phyloP scores from a whole-genome alignment of 2,113 vertebrate species.

The Cryptomyrus ogoouensis region DNA sequence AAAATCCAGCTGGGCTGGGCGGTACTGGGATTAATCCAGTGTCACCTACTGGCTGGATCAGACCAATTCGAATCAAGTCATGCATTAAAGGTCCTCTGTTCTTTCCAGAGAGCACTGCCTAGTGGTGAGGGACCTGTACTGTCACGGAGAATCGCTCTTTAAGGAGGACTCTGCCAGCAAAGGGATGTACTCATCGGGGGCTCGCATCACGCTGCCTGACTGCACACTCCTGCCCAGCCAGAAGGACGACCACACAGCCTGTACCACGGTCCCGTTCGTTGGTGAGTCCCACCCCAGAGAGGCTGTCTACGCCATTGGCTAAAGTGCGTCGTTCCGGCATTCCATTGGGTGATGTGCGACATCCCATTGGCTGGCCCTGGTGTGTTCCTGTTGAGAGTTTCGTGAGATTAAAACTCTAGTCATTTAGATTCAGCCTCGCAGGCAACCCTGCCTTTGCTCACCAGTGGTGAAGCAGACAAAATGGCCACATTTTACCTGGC shows the following conservation, averaged over 20 bases:
- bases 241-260: conserved; percentile 59
- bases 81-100: background rate
- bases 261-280: conserved; percentile 75
- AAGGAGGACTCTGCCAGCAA: conserved; percentile 66
- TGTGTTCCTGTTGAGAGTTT: background rate
- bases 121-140: conserved; percentile 91
- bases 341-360: background rate
- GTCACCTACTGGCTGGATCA: background rate
- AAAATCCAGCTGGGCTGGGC: background rate
- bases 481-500: background rate
- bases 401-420: background rate
- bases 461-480: background rate
- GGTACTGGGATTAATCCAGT: background rate
- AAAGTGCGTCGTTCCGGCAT: background rate
- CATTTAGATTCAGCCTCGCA: background rate
- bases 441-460: background rate
- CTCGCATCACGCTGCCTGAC: conserved; percentile 64
- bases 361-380: background rate
- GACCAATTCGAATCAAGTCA: background rate
- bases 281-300: conserved; percentile 57
- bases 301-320: background rate
- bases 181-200: conserved; percentile 57
- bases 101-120: conserved; percentile 83
- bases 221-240: conserved; percentile 81
- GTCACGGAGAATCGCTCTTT: conserved; percentile 79